These are phyloP conservation scores for Macroteleia sp. DNA, from an alignment of 2,888 invertebrate genomes.

Conservation along the genomic window DNA sequence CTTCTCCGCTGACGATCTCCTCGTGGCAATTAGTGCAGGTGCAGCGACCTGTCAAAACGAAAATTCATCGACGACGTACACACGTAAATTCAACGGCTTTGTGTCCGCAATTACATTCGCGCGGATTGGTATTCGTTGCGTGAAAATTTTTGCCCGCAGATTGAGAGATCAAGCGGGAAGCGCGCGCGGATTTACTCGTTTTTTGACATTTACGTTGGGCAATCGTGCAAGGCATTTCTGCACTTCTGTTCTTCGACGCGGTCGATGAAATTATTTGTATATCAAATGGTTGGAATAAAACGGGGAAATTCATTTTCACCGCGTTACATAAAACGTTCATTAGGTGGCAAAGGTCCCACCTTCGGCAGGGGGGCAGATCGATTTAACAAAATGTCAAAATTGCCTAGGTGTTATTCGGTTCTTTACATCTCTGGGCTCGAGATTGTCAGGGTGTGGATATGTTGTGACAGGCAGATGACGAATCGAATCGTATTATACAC, in stretches of 20 bases:
- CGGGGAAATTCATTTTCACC: background rate
- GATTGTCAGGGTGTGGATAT: too few species aligned
- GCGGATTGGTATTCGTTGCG: background rate
- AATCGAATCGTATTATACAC: too few species aligned
- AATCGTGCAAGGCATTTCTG: slow-evolving; percentile 16
- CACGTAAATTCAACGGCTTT: slow-evolving; percentile 45
- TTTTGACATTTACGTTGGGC: slow-evolving; percentile 35
- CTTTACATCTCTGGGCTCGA: too few species aligned
- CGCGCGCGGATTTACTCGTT: slow-evolving; percentile 9
- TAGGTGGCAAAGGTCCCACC: background rate
- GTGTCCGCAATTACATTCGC: slow-evolving; percentile 19
- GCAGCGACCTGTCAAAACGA: slow-evolving; percentile 36
- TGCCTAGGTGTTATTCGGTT: too few species aligned
- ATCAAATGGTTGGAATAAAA: slow-evolving; percentile 15
- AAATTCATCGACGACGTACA: slow-evolving; percentile 48
- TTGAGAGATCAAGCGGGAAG: slow-evolving; percentile 38
- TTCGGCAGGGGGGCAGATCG: background rate
- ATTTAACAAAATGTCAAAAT: slow-evolving; percentile 1
- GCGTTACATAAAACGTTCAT: slow-evolving; percentile 3
- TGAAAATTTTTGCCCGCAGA: slow-evolving; percentile 2
- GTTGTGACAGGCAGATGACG: too few species aligned
- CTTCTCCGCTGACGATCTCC: slow-evolving; percentile 30
- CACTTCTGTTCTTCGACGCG: background rate
- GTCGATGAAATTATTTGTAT: slow-evolving; percentile 21
- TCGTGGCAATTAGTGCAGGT: slow-evolving; percentile 58